Base-by-base conservation (phyloP, 2,888 invertebrate genomes). In the Papilio gigon region DNA sequence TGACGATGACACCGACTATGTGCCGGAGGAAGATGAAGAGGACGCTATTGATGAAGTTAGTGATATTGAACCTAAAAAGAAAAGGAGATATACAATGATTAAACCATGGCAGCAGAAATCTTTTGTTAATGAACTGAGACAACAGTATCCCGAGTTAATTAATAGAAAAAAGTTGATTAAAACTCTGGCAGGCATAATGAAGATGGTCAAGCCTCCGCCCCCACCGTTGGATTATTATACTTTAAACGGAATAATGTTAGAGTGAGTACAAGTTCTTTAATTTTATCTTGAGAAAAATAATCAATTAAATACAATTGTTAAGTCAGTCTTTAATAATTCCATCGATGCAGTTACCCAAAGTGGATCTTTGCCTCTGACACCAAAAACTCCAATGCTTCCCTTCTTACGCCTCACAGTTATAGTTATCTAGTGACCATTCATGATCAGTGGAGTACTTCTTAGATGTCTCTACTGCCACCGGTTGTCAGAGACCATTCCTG, bases 141-240 rank as follows among this genome's bases (percentile, higher is more conserved):
- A 83, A 20, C 68, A 80, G 27, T 81, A 84, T 69, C 84, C 83
- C 0, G 84, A 87, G 37, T 71, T 90, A n/a, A 71, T 79, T 0
- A 76, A 88, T 71, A 71, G 77, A 4, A 77, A 84, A 1, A 71
- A 77, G 9, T 73, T 91, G 1, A 73, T 90, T 0, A 73, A 78
- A 11, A 81, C 83, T 4, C 71, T 91, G 14, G 79, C 82, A 6
- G 80, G 80, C 58, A 81, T 87, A 0, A 90, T 90, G 90, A 80
- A 80, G 60, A 75, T 72, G 30, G 73, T 80, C 0, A 85, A 83
- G 47, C 76, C 82, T 1, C 88, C 90, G 0, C 67, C 73, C 2
- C 82, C 81, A 0, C 87, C 87, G 0, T 68, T 64, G 33, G 84
- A 84, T 60, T 85, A 77, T 70, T 88, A 72, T 74, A 62, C 81